Percentiles rank a stretch among this genome's conserved stretches.
phyloP scores from a whole-genome alignment of 2,888 invertebrate species.

The Nemotelus nigrinus region DNA sequence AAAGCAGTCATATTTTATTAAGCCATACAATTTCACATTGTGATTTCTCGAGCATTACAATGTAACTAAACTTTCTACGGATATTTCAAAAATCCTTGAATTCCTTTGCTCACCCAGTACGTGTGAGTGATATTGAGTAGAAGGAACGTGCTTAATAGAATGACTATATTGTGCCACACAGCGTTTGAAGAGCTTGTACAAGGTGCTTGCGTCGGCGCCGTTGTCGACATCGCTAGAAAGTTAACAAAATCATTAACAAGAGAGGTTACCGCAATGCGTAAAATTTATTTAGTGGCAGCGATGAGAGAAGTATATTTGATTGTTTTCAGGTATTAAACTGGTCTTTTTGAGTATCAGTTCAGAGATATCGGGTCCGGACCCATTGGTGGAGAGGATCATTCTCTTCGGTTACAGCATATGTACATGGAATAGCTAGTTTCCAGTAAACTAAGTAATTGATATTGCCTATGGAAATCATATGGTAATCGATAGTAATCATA shows the following conservation, averaged over 20 bases:
- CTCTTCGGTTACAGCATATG: too few species aligned
- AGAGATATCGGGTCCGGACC: too few species aligned
- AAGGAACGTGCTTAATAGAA: slow-evolving; percentile 13
- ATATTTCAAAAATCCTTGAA: neutral
- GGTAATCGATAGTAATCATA: too few species aligned
- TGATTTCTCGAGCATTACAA: too few species aligned
- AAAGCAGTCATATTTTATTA: slow-evolving; percentile 1
- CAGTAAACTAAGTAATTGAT: too few species aligned
- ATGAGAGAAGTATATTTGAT: too few species aligned
- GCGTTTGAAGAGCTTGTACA: slow-evolving; percentile 42
- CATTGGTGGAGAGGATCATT: too few species aligned
- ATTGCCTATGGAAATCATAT: too few species aligned
- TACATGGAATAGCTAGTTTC: too few species aligned
- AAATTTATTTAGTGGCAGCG: neutral
- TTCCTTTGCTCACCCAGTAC: slow-evolving; percentile 10
- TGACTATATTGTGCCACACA: slow-evolving; percentile 5
- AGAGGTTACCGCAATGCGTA: neutral
- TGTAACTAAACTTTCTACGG: too few species aligned
- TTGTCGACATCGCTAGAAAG: slow-evolving; percentile 47
- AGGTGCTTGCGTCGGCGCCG: slow-evolving; percentile 48
- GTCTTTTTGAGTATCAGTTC: too few species aligned
- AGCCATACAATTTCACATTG: neutral
- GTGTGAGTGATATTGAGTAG: slow-evolving; percentile 8
- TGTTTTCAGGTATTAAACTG: too few species aligned
- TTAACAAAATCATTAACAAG: neutral